Base-by-base conservation (phyloP, 2,113 vertebrate genomes). In the Misgurnus mizolepis region DNA sequence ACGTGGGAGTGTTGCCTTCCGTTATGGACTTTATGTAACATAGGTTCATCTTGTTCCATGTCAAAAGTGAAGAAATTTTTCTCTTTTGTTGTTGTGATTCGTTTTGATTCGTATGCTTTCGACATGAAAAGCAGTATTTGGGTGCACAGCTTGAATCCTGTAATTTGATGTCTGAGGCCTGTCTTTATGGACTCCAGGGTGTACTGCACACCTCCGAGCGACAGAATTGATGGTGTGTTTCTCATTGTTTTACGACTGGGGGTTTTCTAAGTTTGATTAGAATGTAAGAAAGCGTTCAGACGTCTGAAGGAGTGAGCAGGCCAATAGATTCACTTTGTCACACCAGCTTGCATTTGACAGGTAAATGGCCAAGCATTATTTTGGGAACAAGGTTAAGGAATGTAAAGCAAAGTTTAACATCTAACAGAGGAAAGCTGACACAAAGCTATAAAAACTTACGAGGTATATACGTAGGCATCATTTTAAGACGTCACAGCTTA, bases 41-140 rank as follows among this genome's bases (percentile, higher is more conserved):
- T 50, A 22, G 22, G 22, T 22, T 80, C 65, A 53, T 86, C 81
- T 84, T 88, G 75, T 86, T 87, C 49, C 40, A 39, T 56, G 70
- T 82, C 72, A 71, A 67, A 82, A 66, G 67, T 40, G 17, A 72
- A 60, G 66, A 81, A 70, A 34, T 34, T 47, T 45, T 12, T 15
- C 67, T 39, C 43, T 80, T 82, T 73, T 14, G 70, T 45, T 45
- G n/a, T 74, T 82, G 80, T 84, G 72, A 85, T 86, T 82, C 75
- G 78, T 58, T 82, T 82, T 84, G 72, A 85, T 86, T 82, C 75
- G 78, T 60, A 71, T 77, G 49, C 39, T 61, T 58, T 75, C 73
- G 62, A 78, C n/a, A 76, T 15, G 39, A 86, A 74, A 73, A 73
- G 34, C 11, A 34, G 15, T 22, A 68, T 68, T 73, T 49, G 81